Percentiles rank a stretch among this genome's conserved stretches.
phyloP scores from a whole-genome alignment of 2,888 invertebrate species.

The Teinopalpus imperialis region DNA sequence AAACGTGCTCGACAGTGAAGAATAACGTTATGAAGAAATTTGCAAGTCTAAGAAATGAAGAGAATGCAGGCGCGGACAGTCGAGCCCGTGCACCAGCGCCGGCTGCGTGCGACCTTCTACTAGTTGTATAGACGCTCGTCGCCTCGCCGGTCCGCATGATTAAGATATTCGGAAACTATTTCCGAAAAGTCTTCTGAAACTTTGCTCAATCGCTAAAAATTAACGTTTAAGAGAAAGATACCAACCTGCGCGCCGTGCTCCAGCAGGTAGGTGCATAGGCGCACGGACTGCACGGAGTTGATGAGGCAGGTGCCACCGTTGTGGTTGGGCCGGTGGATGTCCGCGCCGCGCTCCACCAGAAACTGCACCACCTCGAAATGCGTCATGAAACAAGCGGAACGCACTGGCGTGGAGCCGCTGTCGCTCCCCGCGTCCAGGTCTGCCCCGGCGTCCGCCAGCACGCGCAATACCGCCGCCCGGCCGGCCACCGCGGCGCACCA shows the following conservation, averaged over 20 bases:
- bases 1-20: no score
- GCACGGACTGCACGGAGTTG: conserved; percentile 94
- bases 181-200: no score
- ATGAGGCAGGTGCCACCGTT: conserved; percentile 97
- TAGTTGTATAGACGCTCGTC: no score
- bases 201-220: no score
- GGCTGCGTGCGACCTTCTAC: no score
- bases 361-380: conserved; percentile 85
- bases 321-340: conserved; percentile 91
- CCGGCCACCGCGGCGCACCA: conserved; percentile 97
- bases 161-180: no score
- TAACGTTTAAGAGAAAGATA: no score
- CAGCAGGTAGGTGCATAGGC: conserved; percentile 90
- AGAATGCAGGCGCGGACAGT: no score
- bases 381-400: conserved; percentile 96
- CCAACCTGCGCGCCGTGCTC: conserved; percentile 84
- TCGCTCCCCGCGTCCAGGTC: conserved; percentile 93
- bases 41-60: no score
- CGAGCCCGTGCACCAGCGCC: no score
- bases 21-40: no score
- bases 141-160: no score
- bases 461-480: conserved; percentile 88
- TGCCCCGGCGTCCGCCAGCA: conserved; percentile 90
- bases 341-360: conserved; percentile 90
- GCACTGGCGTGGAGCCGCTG: conserved; percentile 93